phyloP scores from a whole-genome alignment of 2,113 vertebrate genomes.

The Psittacara wagleri region DNA sequence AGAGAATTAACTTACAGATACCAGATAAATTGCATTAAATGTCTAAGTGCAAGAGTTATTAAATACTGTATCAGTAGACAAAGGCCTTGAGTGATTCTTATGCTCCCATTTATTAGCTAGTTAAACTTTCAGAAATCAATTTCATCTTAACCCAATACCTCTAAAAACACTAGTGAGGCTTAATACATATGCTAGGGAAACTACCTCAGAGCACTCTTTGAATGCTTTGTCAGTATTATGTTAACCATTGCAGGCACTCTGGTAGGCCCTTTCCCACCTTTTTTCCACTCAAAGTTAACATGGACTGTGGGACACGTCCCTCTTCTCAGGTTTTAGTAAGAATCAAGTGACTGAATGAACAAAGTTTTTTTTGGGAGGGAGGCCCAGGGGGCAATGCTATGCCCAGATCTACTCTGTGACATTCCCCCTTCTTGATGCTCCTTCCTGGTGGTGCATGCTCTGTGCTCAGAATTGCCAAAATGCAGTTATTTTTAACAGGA shows the following conservation, averaged over 20 bases:
- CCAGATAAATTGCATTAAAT: background rate
- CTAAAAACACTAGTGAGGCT: accelerated
- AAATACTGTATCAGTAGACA: background rate
- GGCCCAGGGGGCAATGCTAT: accelerated
- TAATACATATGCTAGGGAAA: background rate
- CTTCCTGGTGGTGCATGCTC: background rate
- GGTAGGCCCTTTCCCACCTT: background rate
- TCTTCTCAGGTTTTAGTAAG: background rate
- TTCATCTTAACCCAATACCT: background rate
- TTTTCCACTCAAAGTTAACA: background rate
- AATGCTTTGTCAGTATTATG: background rate
- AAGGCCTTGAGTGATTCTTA: background rate
- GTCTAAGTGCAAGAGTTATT: background rate
- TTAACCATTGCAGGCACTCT: background rate
- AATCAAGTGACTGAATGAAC: background rate
- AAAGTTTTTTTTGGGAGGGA: background rate
- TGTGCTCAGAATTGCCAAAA: background rate
- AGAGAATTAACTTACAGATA: background rate
- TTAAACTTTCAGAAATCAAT: background rate
- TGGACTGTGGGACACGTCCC: accelerated
- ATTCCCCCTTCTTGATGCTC: background rate
- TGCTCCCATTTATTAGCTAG: background rate
- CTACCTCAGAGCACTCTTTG: background rate
- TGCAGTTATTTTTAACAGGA: background rate
- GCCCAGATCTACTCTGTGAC: background rate